Evolutionary conservation across 2,113 vertebrate genomes (phyloP).

Genomic region (Zosterops hypoxanthus): DNA sequence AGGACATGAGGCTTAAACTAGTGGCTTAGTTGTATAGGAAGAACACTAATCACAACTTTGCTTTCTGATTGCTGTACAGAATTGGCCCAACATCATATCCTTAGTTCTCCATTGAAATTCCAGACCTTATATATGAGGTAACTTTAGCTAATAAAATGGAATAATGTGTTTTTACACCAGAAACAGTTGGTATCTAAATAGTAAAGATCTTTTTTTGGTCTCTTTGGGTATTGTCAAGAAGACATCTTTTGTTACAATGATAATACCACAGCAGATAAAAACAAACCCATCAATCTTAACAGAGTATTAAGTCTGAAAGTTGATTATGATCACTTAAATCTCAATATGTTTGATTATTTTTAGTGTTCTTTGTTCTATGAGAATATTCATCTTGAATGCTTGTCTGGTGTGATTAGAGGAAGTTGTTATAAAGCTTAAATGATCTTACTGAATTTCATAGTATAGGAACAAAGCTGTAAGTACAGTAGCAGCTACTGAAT

Average conservation of each 20-base stretch:
- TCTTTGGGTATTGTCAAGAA: neutral
- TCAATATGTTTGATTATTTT: slow-evolving; percentile 18
- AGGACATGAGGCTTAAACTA: neutral
- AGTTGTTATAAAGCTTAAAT: neutral
- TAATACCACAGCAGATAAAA: neutral
- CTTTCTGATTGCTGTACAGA: neutral
- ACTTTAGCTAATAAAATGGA: neutral
- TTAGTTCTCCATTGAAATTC: neutral
- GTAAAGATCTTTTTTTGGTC: neutral
- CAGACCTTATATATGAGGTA: neutral
- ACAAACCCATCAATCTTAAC: neutral
- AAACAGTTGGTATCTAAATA: neutral
- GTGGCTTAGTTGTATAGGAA: neutral
- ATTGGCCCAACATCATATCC: neutral
- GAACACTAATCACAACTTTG: neutral
- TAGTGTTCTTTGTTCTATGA: neutral
- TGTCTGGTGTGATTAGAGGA: slow-evolving; percentile 2
- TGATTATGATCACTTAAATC: slow-evolving; percentile 18
- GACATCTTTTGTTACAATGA: neutral
- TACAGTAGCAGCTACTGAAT: neutral
- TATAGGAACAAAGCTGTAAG: neutral
- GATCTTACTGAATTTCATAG: neutral
- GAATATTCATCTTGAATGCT: neutral
- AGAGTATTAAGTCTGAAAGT: neutral
- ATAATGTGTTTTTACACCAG: neutral